Evolutionary conservation across 2,113 vertebrate genomes (phyloP), one percentile per base, ranked within the genome.

Genomic region (Cricetomys ansorgei): DNA sequence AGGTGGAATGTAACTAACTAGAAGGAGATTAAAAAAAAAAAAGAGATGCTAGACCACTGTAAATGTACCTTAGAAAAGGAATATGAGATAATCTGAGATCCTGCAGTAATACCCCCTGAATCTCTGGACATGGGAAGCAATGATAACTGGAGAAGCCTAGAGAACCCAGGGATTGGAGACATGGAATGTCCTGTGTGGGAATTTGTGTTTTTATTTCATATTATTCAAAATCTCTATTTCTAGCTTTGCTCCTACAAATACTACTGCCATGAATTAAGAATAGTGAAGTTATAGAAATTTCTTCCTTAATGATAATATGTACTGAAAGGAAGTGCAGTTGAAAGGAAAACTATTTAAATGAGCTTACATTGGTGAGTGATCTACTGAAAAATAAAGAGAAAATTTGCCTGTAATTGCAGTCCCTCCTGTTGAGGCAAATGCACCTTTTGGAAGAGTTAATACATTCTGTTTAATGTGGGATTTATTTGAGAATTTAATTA

Each of bases 331-430:
- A 96, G 31, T 81, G 75, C 84, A 55, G 37, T 85, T 93, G 69
- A 92, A 96, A 95, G 59, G 40, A 92, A 89, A 89, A 81, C 48
- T 59, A 93, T 94, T 97, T 96, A 89, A 94, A 43, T 84, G 73
- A 65, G 57, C 43, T 89, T 88, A 89, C 64, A 83, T 94, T 92
- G 72, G 64, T 95, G 69, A 70, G 23, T 55, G 48, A 95, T 87
- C 79, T 92, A 93, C 37, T 84, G 69, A 89, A 96, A 97, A 92
- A 55, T 76, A 95, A 94, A 86, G 45, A 40, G 40, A 91, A 88
- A 96, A 88, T 90, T 84, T 29, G 53, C 34, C 86, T 88, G 73
- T 43, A 76, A 94, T 76, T 93, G 29, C n/a, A 89, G 31, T 89
- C 43, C 55, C 25, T 45, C 25, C 67, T 50, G 21, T 55, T 92